These are phyloP conservation scores for Phyllotis vaccarum DNA, from an alignment of 2,797 vertebrate species.

Conservation along the genomic window DNA sequence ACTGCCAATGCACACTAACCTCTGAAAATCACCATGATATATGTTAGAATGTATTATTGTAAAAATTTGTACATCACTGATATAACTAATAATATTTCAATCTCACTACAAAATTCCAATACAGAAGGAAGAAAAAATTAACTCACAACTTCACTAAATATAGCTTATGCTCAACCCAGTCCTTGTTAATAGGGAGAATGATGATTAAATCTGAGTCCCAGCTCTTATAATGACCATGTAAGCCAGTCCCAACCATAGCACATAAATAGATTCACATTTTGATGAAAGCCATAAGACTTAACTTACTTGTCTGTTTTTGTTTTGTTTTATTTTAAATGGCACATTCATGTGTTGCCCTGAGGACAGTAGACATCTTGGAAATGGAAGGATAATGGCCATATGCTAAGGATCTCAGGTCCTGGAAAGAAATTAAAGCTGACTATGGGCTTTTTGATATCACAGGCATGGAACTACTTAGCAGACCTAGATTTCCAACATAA, in stretches of 20 bases:
- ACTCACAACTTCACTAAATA: background rate
- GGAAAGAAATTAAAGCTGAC: background rate
- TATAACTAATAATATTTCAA: background rate
- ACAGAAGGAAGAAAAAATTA: background rate
- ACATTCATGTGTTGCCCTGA: background rate
- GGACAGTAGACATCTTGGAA: background rate
- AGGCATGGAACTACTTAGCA: background rate
- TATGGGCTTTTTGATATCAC: background rate
- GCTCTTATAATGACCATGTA: background rate
- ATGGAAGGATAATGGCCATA: background rate
- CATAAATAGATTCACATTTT: background rate
- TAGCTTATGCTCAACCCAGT: background rate
- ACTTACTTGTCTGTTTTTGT: background rate
- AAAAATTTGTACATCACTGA: background rate
- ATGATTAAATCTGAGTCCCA: background rate
- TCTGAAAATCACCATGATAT: background rate
- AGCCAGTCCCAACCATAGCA: background rate
- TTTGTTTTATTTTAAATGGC: too few relatives aligned
- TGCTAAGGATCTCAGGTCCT: background rate
- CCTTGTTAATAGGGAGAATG: background rate
- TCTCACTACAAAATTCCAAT: background rate
- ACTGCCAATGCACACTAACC: background rate
- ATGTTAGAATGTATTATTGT: background rate
- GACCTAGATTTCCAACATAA: background rate
- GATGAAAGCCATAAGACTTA: background rate